These are phyloP conservation scores for Tinamus guttatus DNA, from an alignment of 2,113 vertebrate species.

Conservation along the genomic window DNA sequence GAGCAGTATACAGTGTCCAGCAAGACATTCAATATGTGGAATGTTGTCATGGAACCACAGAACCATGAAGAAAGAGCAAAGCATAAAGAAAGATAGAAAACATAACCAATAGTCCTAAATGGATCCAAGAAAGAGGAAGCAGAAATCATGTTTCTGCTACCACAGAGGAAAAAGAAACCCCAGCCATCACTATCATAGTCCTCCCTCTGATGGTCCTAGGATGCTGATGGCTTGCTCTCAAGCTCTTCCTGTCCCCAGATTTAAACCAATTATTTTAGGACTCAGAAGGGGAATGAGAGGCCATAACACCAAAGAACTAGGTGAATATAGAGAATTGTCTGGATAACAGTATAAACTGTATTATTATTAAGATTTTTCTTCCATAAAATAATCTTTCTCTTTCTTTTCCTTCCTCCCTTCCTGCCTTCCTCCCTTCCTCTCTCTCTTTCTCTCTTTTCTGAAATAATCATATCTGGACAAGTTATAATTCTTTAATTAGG, in stretches of 20 bases:
- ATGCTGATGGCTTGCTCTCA: background rate
- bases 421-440: background rate
- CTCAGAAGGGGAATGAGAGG: background rate
- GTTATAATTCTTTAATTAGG: background rate
- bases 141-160: background rate
- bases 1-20: accelerated
- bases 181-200: background rate
- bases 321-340: background rate
- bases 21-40: accelerated
- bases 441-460: background rate
- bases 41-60: background rate
- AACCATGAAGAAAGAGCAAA: background rate
- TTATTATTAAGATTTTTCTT: background rate
- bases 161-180: background rate
- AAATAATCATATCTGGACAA: too few species aligned
- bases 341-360: background rate
- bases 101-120: background rate
- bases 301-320: background rate
- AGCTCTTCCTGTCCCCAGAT: background rate
- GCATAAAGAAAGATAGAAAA: background rate
- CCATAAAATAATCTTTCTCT: background rate
- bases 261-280: background rate
- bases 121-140: background rate
- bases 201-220: background rate
- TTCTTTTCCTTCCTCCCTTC: background rate